Conservation (phyloP, 1,140 invertebrate species). For the Armadillidium nasatum region DNA sequence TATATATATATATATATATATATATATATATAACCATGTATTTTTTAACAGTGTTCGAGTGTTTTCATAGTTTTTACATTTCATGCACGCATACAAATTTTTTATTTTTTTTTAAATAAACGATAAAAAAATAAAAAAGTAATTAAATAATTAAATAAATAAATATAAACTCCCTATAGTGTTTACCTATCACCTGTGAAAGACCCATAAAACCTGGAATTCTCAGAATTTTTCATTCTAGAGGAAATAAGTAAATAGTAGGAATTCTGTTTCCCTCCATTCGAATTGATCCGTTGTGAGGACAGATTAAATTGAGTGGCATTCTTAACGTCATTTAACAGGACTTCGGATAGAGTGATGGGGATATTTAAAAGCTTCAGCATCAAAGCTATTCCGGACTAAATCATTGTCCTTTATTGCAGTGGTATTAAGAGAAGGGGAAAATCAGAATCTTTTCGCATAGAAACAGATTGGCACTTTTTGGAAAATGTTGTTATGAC, state of each 20-base stretch:
- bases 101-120: too few relatives aligned
- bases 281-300: neutral
- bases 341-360: constrained; percentile 3
- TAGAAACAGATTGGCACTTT: neutral
- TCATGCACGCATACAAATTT: too few relatives aligned
- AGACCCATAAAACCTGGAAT: neutral
- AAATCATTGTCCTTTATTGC: neutral
- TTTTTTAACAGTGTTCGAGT: too few relatives aligned
- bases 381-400: neutral
- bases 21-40: neutral
- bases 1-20: constrained; percentile 15
- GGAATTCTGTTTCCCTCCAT: neutral
- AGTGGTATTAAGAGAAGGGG: neutral
- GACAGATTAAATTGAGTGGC: neutral
- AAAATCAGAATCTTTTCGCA: neutral
- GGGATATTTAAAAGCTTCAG: neutral
- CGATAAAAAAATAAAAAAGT: too few relatives aligned
- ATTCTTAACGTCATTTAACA: constrained; percentile 11
- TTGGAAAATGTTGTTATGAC: too few relatives aligned
- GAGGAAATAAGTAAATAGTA: neutral
- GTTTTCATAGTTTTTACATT: too few relatives aligned
- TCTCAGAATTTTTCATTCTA: neutral
- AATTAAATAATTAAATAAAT: too few relatives aligned
- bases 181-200: too few relatives aligned
- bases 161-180: too few relatives aligned